Base-by-base conservation (phyloP, 1,140 invertebrate genomes). In the Papilio glaucus region DNA sequence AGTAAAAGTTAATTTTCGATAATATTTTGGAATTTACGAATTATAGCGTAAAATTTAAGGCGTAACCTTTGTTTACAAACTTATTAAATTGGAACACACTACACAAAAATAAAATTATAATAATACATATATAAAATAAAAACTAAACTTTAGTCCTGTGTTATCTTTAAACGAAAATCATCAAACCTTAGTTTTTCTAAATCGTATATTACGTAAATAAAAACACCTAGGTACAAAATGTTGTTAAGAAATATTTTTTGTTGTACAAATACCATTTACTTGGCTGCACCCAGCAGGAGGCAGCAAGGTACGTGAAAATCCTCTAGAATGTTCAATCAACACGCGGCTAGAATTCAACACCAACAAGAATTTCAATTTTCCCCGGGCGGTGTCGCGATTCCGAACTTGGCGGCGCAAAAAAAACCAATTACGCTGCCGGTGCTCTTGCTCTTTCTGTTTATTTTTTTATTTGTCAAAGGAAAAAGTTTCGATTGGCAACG, bases 301-400 rank as follows among this genome's bases (percentile, higher is more conserved):
- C 1, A 21, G 45, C 10, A 53, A 26, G 49, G 21, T 57, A 57
- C 49, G 49, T 57, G 45, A 21, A 57, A 57, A 57, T 21, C 21
- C 24, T 57, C 49, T 57, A 57, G 49, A 53, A 53, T 53, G 49
- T 53, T 53, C 49, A 53, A 53, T 53, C 49, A 53, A 53, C 49
- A 53, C 49, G 49, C 49, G 49, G 21, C 33, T 37, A 63, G 61
- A 65, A 39, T 65, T 65, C 21, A 65, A 65, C 62, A 65, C 29
- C 62, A 39, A 39, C 15, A 65, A 65, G 62, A 65, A 65, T 65
- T 65, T 65, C 62, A 65, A 65, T 65, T 65, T 65, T 65, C 62
- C 21, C 29, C n/a, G 7, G 49, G 12, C 62, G 33, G 62, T 65
- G 33, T 18, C 37, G 62, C 29, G 29, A 65, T 38, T 39, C 37